Evolutionary conservation across 2,797 vertebrate genomes (phyloP), one percentile per base, ranked within the genome.

Genomic region (Notolabrus celidotus): DNA sequence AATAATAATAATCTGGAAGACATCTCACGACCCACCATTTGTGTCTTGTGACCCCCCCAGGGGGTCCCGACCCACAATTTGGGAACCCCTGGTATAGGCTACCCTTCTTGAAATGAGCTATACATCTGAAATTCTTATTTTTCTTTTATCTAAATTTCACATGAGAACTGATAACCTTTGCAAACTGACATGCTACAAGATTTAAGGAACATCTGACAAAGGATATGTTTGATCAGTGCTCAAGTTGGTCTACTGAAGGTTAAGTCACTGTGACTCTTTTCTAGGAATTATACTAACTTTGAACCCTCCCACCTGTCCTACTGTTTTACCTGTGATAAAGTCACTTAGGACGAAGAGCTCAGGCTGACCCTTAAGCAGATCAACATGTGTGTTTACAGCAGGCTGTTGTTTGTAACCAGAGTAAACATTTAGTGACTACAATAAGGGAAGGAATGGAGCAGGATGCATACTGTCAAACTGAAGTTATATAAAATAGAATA

Each of bases 321-420:
- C 25, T 25, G 50, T 22, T 22, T 39, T 39, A 38, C 41, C 43
- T 60, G 42, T 60, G 55, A 61, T 74, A 77, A 71, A 76, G 77
- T 83, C 79, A 82, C 54, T 7, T 22, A 83, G 79, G 84, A 82
- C 78, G 82, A 83, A 83, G 51, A 76, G 81, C 76, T 88, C 76
- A 85, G 69, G 56, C 22, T 14, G 2, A 42, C 41, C 50, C 43
- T 45, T 85, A 87, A 85, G 66, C 57, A 80, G 79, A 68, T 86
- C 74, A 71, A 33, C 72, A 46, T 43, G 14, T 45, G 42, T 45
- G 42, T 63, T 47, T 60, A 50, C 57, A 57, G 57, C 29, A 49
- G 33, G 36, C 3, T 41, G 59, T 45, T 64, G 5, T 67, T 64
- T 71, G 60, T 62, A 62, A 58, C 12, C 29, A 12, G 15, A 49